Evolutionary conservation across 2,888 invertebrate genomes (phyloP), one percentile per base, ranked within the genome.

Genomic region (Metallyticus violacea): DNA sequence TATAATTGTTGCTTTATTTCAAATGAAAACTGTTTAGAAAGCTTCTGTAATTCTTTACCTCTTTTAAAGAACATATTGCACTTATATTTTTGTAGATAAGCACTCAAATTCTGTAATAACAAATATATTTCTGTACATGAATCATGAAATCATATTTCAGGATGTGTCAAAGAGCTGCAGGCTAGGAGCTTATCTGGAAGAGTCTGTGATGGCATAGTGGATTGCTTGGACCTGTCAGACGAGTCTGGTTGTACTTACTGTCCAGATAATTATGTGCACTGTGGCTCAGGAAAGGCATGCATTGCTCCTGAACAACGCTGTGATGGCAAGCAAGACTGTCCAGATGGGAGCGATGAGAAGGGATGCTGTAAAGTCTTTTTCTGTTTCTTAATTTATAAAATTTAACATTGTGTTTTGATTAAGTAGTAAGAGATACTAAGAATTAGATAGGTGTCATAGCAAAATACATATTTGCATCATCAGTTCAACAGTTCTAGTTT

Each of bases 281-380:
- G 98, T 90, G 97, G 97, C 0, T 93, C 96, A 85, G 90, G 90
- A 28, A 93, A 96, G 86, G 94, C 94, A 30, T 98, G 98, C 91
- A 94, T 98, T 88, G 94, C 95, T 0, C 92, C 92, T 7, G 93
- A 93, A 85, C 94, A 95, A 89, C 94, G 96, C 87, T 98, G 98
- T 91, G 97, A 97, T 90, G 97, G 97, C 84, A 94, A 95, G 86
- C 93, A 94, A 0, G 97, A 98, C 91, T 98, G 98, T 90, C 95
- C 96, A 0, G 97, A 97, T 91, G 97, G 96, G 62, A 96, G 96
- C 88, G 98, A 98, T 90, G 98, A 98, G 91, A 93, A 95, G 89
- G 96, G 96, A 89, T 98, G 98, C 91, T 92, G 97, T 98, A 92
- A 95, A 97, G 94, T 76, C 62, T 26, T 26, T n/a, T 62, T 1